Base-by-base conservation (phyloP, 2,113 vertebrate genomes). In the Neolamprologus sp. region DNA sequence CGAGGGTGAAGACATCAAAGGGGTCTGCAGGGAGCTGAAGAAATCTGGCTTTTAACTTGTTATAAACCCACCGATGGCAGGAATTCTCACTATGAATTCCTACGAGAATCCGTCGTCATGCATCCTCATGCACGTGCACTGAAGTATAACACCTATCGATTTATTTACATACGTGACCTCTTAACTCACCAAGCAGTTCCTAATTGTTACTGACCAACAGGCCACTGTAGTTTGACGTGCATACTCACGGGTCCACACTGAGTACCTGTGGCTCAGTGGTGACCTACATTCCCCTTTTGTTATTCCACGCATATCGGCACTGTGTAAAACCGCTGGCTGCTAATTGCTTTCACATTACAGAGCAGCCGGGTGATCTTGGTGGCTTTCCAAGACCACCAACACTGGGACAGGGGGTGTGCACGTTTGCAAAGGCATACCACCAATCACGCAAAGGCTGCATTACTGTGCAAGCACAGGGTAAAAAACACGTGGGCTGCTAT, bases 261-360 rank as follows among this genome's bases (percentile, higher is more conserved):
- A 54, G 85, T 57, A 94, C 93, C 91, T 89, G 60, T 55, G 81
- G 65, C 90, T 93, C 81, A 13, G 23, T n/a, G 28, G 81, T 95
- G 92, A 95, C 90, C 94, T 91, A 95, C 82, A 92, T 91, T 91
- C 90, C 47, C 89, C 87, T 92, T 68, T 93, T 94, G 93, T 96
- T 96, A 94, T 95, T 95, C 85, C 95, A 91, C 96, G 90, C 90
- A 91, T 93, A 96, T 93, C 92, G 60, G 92, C 89, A 47, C 93
- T 88, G 90, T 86, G 90, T 95, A 91, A 97, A 97, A 97, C 97
- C 93, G 79, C 96, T 93, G 91, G 88, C 95, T 95, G 89, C 96
- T 98, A 98, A 98, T 97, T 98, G 96, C 96, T 97, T 98, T 97
- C 97, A 97, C 94, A 96, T 98, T 98, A 96, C 95, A 94, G 92